A percentile compares a stretch with the other conserved stretches of the same genome.
phyloP scores from a whole-genome alignment of 2,797 vertebrate species.

The Sebastiscus tertius region DNA sequence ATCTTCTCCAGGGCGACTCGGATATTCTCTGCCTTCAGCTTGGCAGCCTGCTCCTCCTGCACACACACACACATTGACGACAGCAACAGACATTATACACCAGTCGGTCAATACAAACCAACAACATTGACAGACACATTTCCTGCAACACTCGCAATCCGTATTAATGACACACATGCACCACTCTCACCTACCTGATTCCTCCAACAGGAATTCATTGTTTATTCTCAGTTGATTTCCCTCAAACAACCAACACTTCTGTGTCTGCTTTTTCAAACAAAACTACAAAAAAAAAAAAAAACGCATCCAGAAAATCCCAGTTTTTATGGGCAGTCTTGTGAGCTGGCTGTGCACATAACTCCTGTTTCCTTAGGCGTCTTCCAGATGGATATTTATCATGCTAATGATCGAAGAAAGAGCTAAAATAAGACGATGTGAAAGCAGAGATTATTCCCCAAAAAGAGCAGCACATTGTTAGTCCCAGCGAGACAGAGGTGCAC shows the following conservation, averaged over 20 bases:
- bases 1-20: conserved; percentile 97
- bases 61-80: conserved; percentile 7
- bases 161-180: background rate
- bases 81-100: background rate
- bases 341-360: background rate
- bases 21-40: conserved; percentile 96
- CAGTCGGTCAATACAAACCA: background rate
- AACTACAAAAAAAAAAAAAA: background rate
- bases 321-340: background rate
- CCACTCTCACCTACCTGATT: conserved; percentile 59
- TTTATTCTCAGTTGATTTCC: background rate
- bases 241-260: conserved; percentile 16
- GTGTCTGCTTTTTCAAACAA: conserved; percentile 43
- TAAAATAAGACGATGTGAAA: background rate
- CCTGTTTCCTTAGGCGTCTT: background rate
- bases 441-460: background rate
- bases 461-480: background rate
- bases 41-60: conserved; percentile 97
- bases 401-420: background rate
- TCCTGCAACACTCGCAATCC: background rate
- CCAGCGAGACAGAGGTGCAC: background rate
- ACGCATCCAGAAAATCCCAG: background rate
- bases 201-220: conserved; percentile 75
- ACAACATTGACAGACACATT: background rate
- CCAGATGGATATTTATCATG: background rate